These are phyloP conservation scores for Labia minor DNA, from an alignment of 2,888 invertebrate genomes.

Conservation along the genomic window DNA sequence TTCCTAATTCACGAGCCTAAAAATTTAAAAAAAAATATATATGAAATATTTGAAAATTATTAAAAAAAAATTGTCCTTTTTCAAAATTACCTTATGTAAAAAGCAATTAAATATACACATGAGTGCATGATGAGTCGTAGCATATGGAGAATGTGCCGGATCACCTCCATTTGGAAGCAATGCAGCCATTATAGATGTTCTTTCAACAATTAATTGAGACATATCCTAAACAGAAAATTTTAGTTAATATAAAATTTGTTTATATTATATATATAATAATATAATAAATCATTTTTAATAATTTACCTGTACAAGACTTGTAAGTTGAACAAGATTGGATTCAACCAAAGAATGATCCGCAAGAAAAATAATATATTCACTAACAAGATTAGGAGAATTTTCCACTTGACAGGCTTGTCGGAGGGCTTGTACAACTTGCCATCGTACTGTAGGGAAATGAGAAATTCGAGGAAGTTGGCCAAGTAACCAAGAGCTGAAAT, in stretches of 20 bases:
- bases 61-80: constrained; percentile 19
- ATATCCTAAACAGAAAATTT: constrained; percentile 53
- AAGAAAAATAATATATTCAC: constrained; percentile 76
- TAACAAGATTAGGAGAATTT: constrained; percentile 69
- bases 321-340: neutral
- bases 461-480: constrained; percentile 60
- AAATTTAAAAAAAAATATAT: constrained; percentile 17
- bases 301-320: neutral
- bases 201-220: constrained; percentile 82
- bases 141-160: constrained; percentile 28
- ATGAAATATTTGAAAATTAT: too few species aligned
- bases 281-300: neutral
- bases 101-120: constrained; percentile 64
- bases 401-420: constrained; percentile 83
- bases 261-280: neutral
- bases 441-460: constrained; percentile 62
- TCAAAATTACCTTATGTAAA: constrained; percentile 48
- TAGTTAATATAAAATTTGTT: neutral
- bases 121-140: constrained; percentile 54
- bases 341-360: constrained; percentile 60
- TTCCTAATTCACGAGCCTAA: neutral
- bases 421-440: constrained; percentile 59
- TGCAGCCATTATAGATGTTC: constrained; percentile 73
- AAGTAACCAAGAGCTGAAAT: constrained; percentile 45
- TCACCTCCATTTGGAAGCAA: constrained; percentile 54